Base-by-base conservation (phyloP, 2,797 vertebrate genomes). In the Amazona ochrocephala region DNA sequence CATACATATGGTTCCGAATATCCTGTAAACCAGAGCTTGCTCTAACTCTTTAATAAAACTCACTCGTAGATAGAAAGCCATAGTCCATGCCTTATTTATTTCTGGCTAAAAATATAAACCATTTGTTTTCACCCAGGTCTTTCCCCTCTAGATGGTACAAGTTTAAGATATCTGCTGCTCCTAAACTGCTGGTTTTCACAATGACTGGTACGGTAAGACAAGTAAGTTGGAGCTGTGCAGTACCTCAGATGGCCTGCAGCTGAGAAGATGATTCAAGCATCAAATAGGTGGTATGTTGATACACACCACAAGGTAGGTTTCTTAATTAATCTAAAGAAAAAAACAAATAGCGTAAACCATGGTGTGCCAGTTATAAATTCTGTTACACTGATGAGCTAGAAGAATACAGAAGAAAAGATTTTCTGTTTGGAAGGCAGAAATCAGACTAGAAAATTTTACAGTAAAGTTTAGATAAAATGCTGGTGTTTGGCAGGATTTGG, bases 1-100 rank as follows among this genome's bases (percentile, higher is more conserved):
- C 98, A 98, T 98, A 98, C 98, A 99, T 99, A 99, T 99, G 99
- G 98, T 97, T 98, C 98, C 98, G 98, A 98, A 98, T 98, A 98
- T 98, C 98, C 98, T 98, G 98, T 98, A 98, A 98, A 98, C 97
- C 97, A 95, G 92, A 98, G 98, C 98, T 98, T 98, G 97, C 90
- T 98, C 98, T 98, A 98, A 98, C 94, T 96, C 95, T 96, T 96
- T 96, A 97, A 98, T 98, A 98, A 99, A 98, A 98, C 98, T 98
- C 98, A 98, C 97, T 97, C 91, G 75, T 97, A 97, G 95, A 95
- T 94, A 97, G 95, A 94, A 91, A 96, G 86, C 89, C 86, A 90
- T 89, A 92, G 82, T 95, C 91, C 85, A 89, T 91, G 88, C 97
- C 97, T 98, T 92, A 90, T 95, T 97, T 96, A 92, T 95, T 96